phyloP scores from a whole-genome alignment of 2,888 invertebrate genomes.

The Myopa testacea region DNA sequence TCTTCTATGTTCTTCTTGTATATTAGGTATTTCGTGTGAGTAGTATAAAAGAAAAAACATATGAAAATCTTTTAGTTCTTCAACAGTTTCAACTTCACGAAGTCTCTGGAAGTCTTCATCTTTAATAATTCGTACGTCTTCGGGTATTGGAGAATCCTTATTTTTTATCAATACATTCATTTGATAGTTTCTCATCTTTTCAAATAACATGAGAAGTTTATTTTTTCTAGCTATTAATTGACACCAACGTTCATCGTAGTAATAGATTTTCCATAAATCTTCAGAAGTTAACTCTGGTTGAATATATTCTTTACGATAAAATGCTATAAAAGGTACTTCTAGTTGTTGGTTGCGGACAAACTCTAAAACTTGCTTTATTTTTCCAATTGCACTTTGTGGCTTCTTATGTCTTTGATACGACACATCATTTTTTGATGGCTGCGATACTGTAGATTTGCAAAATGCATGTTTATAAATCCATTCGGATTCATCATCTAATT shows the following conservation, averaged over 20 bases:
- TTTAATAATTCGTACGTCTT: conserved; percentile 82
- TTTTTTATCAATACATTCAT: conserved; percentile 83
- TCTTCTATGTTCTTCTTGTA: conserved; percentile 80
- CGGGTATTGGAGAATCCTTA: conserved; percentile 86
- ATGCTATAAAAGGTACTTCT: conserved; percentile 98
- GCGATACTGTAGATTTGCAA: conserved; percentile 83
- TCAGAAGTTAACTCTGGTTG: conserved; percentile 93
- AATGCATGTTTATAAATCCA: conserved; percentile 98
- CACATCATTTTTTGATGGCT: conserved; percentile 71
- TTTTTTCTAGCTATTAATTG: conserved; percentile 87
- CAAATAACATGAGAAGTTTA: conserved; percentile 83
- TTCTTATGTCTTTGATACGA: conserved; percentile 71
- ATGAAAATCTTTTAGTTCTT: conserved; percentile 93
- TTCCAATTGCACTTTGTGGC: conserved; percentile 80
- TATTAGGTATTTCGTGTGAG: conserved; percentile 82
- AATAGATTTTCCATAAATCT: conserved; percentile 98
- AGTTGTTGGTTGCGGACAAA: conserved; percentile 95
- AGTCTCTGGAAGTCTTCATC: conserved; percentile 88
- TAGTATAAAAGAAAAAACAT: conserved; percentile 95
- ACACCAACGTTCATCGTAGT: conserved; percentile 95
- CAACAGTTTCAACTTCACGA: conserved; percentile 82
- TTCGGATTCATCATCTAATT: conserved; percentile 93
- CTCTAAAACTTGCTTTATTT: conserved; percentile 93
- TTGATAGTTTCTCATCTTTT: conserved; percentile 93
- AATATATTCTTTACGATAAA: conserved; percentile 98